Conservation (phyloP, 2,113 vertebrate species). For the Hirundichthys speculiger region DNA sequence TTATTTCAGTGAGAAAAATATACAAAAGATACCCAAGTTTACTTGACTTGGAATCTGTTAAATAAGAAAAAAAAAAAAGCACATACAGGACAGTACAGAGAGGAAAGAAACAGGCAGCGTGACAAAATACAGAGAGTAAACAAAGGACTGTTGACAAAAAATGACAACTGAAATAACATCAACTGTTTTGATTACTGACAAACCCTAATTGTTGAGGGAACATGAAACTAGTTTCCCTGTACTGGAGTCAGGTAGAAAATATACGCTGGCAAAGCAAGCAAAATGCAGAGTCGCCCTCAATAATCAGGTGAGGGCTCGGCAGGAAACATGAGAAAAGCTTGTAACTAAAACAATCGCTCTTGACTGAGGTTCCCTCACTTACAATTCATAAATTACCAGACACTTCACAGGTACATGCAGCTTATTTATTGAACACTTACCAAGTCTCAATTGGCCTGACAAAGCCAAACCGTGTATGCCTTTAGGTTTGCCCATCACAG, state of each 20-base stretch:
- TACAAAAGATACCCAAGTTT: no score
- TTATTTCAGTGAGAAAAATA: no score
- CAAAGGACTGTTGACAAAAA: conserved; percentile 32
- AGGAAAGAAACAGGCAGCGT: background rate
- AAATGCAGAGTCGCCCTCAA: background rate
- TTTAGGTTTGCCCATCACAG: conserved; percentile 8
- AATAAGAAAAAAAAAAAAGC: no score
- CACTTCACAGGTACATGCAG: conserved; percentile 49
- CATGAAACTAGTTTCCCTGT: conserved; percentile 15
- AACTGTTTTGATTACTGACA: conserved; percentile 20
- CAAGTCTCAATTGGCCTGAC: background rate
- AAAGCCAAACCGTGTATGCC: conserved; percentile 1
- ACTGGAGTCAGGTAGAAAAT: background rate
- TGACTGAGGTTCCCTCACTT: conserved; percentile 16
- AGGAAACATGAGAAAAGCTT: background rate
- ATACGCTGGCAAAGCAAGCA: background rate
- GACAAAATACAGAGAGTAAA: conserved; percentile 11
- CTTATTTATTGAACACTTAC: conserved; percentile 18
- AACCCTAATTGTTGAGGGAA: conserved; percentile 42
- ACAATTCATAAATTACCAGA: conserved; percentile 36
- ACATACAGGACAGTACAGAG: no score
- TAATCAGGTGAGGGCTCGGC: background rate
- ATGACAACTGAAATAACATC: conserved; percentile 37
- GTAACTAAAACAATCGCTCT: background rate
- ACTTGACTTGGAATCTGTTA: no score